These are phyloP conservation scores for Zaprionus davidi DNA, from an alignment of 1,140 invertebrate genomes.

Conservation along the genomic window DNA sequence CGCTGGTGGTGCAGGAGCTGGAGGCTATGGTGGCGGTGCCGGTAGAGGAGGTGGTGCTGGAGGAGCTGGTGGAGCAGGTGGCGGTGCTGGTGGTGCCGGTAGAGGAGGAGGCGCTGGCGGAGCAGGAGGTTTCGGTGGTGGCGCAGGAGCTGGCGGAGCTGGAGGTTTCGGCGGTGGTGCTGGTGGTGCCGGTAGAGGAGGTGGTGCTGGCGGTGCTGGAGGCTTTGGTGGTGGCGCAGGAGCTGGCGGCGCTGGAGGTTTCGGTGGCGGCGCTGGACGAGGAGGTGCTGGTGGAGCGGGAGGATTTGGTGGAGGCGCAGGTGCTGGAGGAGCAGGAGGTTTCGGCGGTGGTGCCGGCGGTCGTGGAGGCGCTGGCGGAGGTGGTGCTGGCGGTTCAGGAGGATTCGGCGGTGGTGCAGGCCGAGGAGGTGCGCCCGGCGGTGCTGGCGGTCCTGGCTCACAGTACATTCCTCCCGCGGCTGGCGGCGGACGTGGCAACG, in stretches of 20 bases:
- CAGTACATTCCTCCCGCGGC: constrained; percentile 69
- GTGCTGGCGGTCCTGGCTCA: constrained; percentile 53
- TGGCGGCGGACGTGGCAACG: constrained; percentile 73
- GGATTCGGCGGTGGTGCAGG: constrained; percentile 39
- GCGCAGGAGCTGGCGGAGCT: constrained; percentile 75
- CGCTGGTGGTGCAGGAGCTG: constrained; percentile 64
- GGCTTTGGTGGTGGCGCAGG: constrained; percentile 65
- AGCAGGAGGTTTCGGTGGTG: constrained; percentile 33
- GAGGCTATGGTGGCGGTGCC: constrained; percentile 37
- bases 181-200: constrained; percentile 22
- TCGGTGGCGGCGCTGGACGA: constrained; percentile 17
- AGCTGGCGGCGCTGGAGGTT: constrained; percentile 20
- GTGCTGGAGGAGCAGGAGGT: constrained; percentile 82
- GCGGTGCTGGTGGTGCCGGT: constrained; percentile 33
- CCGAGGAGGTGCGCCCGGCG: constrained; percentile 45
- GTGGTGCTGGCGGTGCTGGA: constrained; percentile 80
- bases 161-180: constrained; percentile 81
- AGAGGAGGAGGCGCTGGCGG: constrained; percentile 78
- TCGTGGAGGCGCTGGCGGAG: constrained; percentile 42
- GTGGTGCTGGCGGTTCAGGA: constrained; percentile 36
- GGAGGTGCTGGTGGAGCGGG: constrained; percentile 74
- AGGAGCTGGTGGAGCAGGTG: constrained; percentile 63
- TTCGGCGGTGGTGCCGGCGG: constrained; percentile 73
- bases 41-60: constrained; percentile 49
- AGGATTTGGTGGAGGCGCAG: constrained; percentile 44